phyloP scores from a whole-genome alignment of 2,797 vertebrate species.

The Stomatorhinus walkeri region DNA sequence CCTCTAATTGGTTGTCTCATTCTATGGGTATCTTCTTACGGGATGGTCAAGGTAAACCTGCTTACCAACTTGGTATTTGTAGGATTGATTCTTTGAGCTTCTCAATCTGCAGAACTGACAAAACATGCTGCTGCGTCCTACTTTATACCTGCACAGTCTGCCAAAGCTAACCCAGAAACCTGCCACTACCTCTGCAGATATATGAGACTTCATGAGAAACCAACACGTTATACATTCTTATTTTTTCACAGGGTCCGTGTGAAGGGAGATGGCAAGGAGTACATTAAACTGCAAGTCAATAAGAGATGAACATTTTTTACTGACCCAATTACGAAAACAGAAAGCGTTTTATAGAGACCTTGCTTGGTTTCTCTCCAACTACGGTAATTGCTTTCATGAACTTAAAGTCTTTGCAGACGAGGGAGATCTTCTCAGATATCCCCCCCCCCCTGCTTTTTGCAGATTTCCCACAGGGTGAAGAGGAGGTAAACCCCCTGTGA shows the following conservation, averaged over 20 bases:
- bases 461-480: constrained; percentile 15
- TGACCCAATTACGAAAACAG: constrained; percentile 12
- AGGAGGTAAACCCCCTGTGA: background rate
- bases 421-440: constrained; percentile 1
- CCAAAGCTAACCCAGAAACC: background rate
- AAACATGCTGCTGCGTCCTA: background rate
- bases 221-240: background rate
- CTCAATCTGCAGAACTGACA: constrained; percentile 6
- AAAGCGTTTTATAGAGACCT: background rate
- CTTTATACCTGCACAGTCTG: constrained; percentile 1
- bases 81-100: constrained; percentile 19
- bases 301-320: background rate
- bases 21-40: background rate
- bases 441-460: background rate
- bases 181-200: background rate
- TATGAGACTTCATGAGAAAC: background rate
- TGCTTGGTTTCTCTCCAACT: background rate
- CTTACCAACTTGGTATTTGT: constrained; percentile 7
- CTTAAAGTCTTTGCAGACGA: constrained; percentile 13
- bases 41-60: background rate
- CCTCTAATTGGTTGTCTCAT: background rate
- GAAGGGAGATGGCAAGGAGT: background rate
- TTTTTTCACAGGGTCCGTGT: constrained; percentile 2
- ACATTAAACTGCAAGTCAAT: background rate
- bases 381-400: constrained; percentile 3